phyloP scores from a whole-genome alignment of 2,888 invertebrate genomes.

The Lasioglossum morio region DNA sequence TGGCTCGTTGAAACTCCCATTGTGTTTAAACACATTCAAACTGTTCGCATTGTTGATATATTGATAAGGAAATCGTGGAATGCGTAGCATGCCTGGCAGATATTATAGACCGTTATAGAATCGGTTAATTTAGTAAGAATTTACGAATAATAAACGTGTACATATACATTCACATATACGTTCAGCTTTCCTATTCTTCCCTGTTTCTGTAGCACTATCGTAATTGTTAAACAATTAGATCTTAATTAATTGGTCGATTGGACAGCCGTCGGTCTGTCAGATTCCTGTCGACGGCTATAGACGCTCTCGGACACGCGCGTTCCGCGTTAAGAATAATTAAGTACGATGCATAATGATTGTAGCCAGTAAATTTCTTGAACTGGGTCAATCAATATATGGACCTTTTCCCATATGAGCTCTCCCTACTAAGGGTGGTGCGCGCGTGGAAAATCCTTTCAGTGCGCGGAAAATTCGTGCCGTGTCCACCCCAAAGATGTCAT shows the following conservation, averaged over 20 bases:
- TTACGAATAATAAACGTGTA: slow-evolving; percentile 64
- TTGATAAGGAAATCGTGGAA: slow-evolving; percentile 35
- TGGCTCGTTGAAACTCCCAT: slow-evolving; percentile 33
- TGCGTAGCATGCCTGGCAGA: slow-evolving; percentile 27
- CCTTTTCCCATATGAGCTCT: slow-evolving; percentile 74
- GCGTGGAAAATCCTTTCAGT: slow-evolving; percentile 75
- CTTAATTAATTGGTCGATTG: not conserved
- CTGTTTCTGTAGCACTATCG: not conserved
- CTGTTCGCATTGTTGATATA: slow-evolving; percentile 53
- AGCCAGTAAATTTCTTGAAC: slow-evolving; percentile 71
- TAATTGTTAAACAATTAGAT: not conserved
- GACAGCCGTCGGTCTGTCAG: not conserved
- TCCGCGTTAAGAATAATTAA: slow-evolving; percentile 35
- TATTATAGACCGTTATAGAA: slow-evolving; percentile 41
- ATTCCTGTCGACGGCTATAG: not conserved
- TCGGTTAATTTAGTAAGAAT: slow-evolving; percentile 49
- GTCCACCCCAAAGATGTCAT: slow-evolving; percentile 78
- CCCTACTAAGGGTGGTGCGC: slow-evolving; percentile 74
- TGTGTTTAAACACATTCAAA: slow-evolving; percentile 54
- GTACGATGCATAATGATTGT: slow-evolving; percentile 47
- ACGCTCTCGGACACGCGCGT: not conserved
- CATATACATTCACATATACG: slow-evolving; percentile 38
- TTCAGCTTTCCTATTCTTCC: slow-evolving; percentile 16
- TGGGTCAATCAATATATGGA: slow-evolving; percentile 84
- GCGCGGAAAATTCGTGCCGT: slow-evolving; percentile 72